A percentile compares a stretch with the other conserved stretches of the same genome.
These are phyloP conservation scores for Acanthis flammea DNA, from an alignment of 2,797 vertebrate genomes.

Conservation along the genomic window DNA sequence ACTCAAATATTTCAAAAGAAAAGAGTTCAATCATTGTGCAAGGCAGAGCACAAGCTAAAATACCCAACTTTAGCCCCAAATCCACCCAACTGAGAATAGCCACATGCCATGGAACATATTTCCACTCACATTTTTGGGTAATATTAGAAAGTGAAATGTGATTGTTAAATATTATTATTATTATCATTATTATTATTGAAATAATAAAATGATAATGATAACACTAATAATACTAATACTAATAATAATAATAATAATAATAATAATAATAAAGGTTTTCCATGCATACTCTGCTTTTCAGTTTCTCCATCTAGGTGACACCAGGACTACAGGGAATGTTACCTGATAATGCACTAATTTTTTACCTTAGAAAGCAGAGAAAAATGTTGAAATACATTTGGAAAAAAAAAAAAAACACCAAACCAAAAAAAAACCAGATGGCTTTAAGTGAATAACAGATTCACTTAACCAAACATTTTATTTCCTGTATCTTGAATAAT, in stretches of 20 bases:
- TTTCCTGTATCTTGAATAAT: conserved; percentile 65
- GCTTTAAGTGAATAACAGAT: conserved; percentile 33
- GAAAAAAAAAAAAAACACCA: too few relatives aligned
- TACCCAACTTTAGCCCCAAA: background rate
- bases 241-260: too few relatives aligned
- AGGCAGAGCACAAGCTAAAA: background rate
- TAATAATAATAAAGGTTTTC: background rate
- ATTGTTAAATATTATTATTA: background rate
- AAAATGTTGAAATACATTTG: background rate
- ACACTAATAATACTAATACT: too few relatives aligned
- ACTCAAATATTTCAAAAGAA: background rate
- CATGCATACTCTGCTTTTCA: background rate
- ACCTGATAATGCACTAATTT: background rate
- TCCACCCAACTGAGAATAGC: background rate
- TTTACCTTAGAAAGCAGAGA: background rate
- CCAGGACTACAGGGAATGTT: background rate
- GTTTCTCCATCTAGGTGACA: background rate
- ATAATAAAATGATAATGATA: too few relatives aligned
- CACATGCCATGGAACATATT: background rate
- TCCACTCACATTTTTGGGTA: background rate
- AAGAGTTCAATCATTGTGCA: background rate
- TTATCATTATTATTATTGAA: too few relatives aligned
- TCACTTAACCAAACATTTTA: conserved; percentile 60
- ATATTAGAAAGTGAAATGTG: background rate
- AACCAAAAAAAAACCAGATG: background rate